Evolutionary conservation across 2,888 invertebrate species (phyloP).

Genomic region (Azorinus chamasolen): DNA sequence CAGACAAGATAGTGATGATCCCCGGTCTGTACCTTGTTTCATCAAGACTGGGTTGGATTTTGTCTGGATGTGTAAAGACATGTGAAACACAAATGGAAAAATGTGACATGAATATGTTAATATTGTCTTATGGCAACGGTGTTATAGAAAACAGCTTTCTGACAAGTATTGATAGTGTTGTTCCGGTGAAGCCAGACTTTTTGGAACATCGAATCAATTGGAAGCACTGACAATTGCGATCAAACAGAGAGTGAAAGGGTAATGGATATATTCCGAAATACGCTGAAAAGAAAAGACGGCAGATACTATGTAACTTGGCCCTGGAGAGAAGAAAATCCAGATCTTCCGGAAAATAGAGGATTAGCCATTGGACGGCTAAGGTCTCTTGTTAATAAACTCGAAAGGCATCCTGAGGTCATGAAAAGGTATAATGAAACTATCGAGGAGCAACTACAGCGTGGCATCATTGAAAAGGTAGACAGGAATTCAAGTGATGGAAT

Average conservation of each 20-base stretch:
- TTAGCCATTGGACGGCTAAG: constrained; percentile 25
- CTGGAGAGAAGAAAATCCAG: constrained; percentile 18
- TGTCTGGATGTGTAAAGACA: too few relatives aligned
- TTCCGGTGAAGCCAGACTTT: constrained; percentile 18
- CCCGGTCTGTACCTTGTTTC: constrained; percentile 17
- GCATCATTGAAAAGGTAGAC: constrained; percentile 26
- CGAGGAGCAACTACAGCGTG: constrained; percentile 10
- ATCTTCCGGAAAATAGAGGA: constrained; percentile 26
- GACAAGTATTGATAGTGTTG: neutral
- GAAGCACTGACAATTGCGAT: constrained; percentile 1
- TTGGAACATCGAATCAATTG: constrained; percentile 33
- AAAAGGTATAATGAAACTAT: constrained; percentile 18
- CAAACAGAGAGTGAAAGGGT: constrained; percentile 10
- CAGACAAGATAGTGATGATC: constrained; percentile 17
- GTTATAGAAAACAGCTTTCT: neutral
- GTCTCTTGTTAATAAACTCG: neutral
- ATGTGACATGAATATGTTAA: constrained; percentile 15
- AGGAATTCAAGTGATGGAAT: neutral
- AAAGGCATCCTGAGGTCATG: constrained; percentile 24
- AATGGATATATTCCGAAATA: constrained; percentile 11
- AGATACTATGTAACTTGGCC: constrained; percentile 29
- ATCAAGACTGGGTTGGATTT: constrained; percentile 10
- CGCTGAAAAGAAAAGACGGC: constrained; percentile 1
- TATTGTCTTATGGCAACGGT: constrained; percentile 12
- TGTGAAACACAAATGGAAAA: too few relatives aligned